Base-by-base conservation (phyloP, 2,797 vertebrate species). In the Xiphorhynchus erythropygius region DNA sequence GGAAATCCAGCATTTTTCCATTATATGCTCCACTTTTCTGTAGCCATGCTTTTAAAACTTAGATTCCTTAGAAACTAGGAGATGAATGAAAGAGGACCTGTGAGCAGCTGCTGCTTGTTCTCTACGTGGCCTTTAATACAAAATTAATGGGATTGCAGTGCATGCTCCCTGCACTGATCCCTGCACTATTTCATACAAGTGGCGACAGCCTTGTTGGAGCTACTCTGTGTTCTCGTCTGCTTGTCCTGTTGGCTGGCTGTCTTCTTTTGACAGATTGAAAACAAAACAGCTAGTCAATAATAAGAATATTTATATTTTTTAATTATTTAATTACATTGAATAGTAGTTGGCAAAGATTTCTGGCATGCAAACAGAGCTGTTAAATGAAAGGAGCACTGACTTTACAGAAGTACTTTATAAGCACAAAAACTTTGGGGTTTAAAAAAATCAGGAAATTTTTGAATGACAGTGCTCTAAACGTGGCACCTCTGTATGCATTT, bases 121-220 rank as follows among this genome's bases (percentile, higher is more conserved):
- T 86, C 39, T 93, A 18, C 15, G 2, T 69, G 55, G 76, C 52
- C 50, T 84, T 92, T 84, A 94, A 85, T 2, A 81, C 75, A 75
- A 85, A 83, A 92, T 89, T 94, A 86, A 94, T 89, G 81, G 19
- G 33, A 63, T 96, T 93, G 88, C 44, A 88, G 50, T 62, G 69
- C 41, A 11, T 59, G 65, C 77, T 87, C 78, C 67, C 89, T 57
- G 37, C 17, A 6, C 69, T 57, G 46, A 55, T 77, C 81, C 44
- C 93, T 91, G 85, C 56, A 24, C 78, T 91, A 4, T 91, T 92
- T 96, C 87, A 78, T 47, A n/a, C 39, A 69, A 73, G 76, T 50
- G 0, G 60, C 62, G 77, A 32, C 0, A 0, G 52, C 44, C 47
- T 92, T 37, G 1, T 33, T 81, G 84, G 73, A 55, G 37, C 44